Evolutionary conservation across 2,113 vertebrate genomes (phyloP).

Genomic region (Dicrurus megarhynchus): DNA sequence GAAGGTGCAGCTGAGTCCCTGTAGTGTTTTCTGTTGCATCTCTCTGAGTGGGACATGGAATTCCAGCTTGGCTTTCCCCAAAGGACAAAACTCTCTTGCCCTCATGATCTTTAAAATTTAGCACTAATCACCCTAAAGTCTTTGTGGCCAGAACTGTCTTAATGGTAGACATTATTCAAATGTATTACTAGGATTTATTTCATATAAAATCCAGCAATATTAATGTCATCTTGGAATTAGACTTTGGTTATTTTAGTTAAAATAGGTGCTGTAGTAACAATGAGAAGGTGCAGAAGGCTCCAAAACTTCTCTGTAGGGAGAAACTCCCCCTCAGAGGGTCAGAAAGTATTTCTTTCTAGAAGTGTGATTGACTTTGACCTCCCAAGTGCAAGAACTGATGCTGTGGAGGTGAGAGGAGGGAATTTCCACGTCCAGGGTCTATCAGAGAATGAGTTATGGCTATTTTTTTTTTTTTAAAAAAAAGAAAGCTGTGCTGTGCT

Average conservation of each 20-base stretch:
- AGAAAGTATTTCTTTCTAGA: neutral
- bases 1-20: neutral
- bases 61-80: neutral
- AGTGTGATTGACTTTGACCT: neutral
- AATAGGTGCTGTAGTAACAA: neutral
- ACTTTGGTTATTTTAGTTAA: neutral
- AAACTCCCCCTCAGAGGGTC: neutral
- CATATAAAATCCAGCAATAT: neutral
- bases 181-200: neutral
- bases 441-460: neutral
- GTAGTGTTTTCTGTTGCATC: rapidly evolving
- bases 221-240: neutral
- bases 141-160: neutral
- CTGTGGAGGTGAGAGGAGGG: neutral
- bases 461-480: neutral
- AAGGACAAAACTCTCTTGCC: neutral
- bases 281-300: neutral
- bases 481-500: neutral
- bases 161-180: neutral
- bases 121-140: neutral
- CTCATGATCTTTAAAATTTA: neutral
- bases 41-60: rapidly evolving
- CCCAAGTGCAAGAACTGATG: rapidly evolving
- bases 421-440: neutral
- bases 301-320: neutral